Percentiles rank a stretch among this genome's conserved stretches.
These are phyloP conservation scores for Lasius fuliginosus DNA, from an alignment of 2,888 invertebrate species.

Conservation along the genomic window DNA sequence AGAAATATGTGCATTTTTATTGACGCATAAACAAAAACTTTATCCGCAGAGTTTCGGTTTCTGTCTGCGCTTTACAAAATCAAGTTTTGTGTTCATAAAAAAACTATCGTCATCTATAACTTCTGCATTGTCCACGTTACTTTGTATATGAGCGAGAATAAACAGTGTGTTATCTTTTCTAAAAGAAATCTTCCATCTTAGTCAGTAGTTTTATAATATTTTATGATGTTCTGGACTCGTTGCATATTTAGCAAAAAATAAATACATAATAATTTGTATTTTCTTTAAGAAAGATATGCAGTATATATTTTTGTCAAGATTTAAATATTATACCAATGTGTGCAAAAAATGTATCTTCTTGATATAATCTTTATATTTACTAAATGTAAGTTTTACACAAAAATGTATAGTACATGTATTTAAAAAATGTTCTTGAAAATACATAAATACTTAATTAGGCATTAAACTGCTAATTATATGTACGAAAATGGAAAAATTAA, in stretches of 20 bases:
- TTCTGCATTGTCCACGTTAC: conserved; percentile 61
- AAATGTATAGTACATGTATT: conserved; percentile 37
- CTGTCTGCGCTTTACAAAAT: conserved; percentile 46
- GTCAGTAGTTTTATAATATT: not conserved
- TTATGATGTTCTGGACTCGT: not conserved
- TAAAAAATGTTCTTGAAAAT: conserved; percentile 21
- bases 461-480: not conserved
- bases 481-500: not conserved
- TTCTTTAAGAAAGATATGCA: not conserved
- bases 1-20: not conserved
- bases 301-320: conserved; percentile 20
- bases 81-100: conserved; percentile 37
- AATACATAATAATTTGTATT: conserved; percentile 23
- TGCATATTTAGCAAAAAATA: not conserved
- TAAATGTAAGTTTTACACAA: conserved; percentile 38
- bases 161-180: conserved; percentile 72
- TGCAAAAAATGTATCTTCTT: conserved; percentile 14
- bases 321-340: conserved; percentile 25
- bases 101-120: conserved; percentile 41
- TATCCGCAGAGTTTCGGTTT: conserved; percentile 34
- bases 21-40: conserved; percentile 21
- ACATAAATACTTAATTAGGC: not conserved
- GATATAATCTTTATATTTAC: conserved; percentile 28
- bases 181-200: conserved; percentile 43
- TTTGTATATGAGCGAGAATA: conserved; percentile 72